Evolutionary conservation across 2,113 vertebrate species (phyloP), one percentile per base, ranked within the genome.

Genomic region (Phainopepla nitens): DNA sequence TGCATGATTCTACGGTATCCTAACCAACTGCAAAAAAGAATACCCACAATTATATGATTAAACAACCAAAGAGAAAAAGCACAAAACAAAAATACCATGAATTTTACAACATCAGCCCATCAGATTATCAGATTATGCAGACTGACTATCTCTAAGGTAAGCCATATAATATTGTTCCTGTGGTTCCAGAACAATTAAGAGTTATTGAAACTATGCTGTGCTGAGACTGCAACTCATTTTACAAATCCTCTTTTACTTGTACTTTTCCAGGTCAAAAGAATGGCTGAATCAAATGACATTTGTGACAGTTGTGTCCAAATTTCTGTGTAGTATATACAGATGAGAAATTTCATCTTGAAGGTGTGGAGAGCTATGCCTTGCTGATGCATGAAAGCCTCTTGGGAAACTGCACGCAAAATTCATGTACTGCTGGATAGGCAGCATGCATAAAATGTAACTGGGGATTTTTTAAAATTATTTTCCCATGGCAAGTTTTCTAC

Each of bases 261-360:
- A 57, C 1, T 72, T 13, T 87, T 65, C 41, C 66, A 65, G 41
- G 24, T 76, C 41, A 42, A 33, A 76, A 76, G 44, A 87, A 68
- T 29, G 35, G 24, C 23, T 93, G 68, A 57, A 84, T 53, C 22
- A 89, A 87, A 87, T 64, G 25, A 35, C 49, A 62, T 22, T 39
- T 10, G 13, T 87, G 22, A 35, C 18, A 49, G 6, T 36, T 49
- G 5, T 60, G 53, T 70, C n/a, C 36, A 82, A 60, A 75, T 79
- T 64, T 90, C 44, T 68, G 2, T 51, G 44, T 50, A 28, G 22
- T 47, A 36, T 36, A 64, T 25, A 68, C 28, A 65, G 45, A 65
- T 39, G 29, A 93, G 29, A 83, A 88, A 89, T 83, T 17, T 92
- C 33, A 51, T 54, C 58, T 76, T 70, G n/a, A 80, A 86, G n/a